These are phyloP conservation scores for Sciurus niger DNA, from an alignment of 2,113 vertebrate genomes.

Conservation along the genomic window DNA sequence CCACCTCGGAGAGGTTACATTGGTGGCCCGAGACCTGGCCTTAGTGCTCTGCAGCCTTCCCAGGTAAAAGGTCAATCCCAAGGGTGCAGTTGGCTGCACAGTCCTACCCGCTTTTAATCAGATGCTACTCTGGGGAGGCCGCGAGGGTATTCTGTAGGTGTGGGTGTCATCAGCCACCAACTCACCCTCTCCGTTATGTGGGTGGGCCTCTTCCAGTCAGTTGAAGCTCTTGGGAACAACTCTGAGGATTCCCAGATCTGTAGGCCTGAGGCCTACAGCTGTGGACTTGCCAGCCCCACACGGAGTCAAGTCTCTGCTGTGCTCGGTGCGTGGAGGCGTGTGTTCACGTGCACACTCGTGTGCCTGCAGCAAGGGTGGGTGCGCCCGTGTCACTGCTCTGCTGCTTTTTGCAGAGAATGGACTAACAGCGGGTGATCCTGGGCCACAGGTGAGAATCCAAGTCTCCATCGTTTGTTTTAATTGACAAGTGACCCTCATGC, in stretches of 20 bases:
- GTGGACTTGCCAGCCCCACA: no score
- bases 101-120: background rate
- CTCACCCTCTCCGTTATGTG: no score
- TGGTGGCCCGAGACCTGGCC: background rate
- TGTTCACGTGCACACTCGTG: no score
- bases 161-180: background rate
- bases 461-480: no score
- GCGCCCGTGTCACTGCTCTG: no score
- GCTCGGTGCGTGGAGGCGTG: no score
- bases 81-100: background rate
- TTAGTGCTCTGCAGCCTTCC: background rate
- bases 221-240: background rate
- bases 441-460: background rate
- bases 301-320: no score
- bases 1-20: fast-evolving
- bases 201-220: background rate
- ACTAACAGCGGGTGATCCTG: no score
- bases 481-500: background rate
- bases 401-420: no score
- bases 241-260: background rate
- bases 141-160: background rate
- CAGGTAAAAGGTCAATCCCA: background rate
- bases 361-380: no score
- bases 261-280: background rate
- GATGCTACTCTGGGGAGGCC: background rate